Conservation (phyloP, 2,797 vertebrate genomes). For the Hylomyscus alleni region DNA sequence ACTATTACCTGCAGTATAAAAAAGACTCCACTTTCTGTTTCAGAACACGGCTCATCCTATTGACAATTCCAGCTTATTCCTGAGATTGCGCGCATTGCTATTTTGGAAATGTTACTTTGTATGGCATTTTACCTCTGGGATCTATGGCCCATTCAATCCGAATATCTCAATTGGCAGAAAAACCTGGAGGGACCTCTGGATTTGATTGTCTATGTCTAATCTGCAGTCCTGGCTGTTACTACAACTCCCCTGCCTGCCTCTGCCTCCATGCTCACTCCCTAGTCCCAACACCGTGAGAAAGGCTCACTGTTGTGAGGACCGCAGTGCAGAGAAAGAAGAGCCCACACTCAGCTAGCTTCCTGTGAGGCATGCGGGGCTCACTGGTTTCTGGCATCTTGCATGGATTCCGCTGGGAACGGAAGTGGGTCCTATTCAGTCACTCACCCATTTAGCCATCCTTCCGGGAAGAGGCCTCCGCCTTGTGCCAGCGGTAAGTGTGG, state of each 20-base stretch:
- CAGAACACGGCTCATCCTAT: slow-evolving; percentile 80
- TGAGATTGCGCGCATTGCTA: slow-evolving; percentile 83
- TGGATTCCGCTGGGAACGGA: background rate
- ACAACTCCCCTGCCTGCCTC: background rate
- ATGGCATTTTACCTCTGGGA: slow-evolving; percentile 68
- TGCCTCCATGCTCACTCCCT: background rate
- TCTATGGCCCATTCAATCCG: slow-evolving; percentile 68
- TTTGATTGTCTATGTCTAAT: slow-evolving; percentile 44
- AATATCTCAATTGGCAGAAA: slow-evolving; percentile 85
- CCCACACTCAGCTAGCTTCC: background rate
- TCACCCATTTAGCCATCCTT: background rate
- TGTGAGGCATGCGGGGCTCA: background rate
- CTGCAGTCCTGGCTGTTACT: slow-evolving; percentile 27
- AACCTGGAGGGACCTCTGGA: slow-evolving; percentile 66
- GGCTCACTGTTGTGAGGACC: background rate
- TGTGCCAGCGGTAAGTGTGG: background rate
- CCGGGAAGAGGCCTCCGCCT: background rate
- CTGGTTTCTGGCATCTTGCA: background rate
- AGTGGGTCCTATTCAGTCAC: background rate
- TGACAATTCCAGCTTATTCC: slow-evolving; percentile 82
- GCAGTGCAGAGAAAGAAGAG: background rate
- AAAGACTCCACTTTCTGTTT: slow-evolving; percentile 53
- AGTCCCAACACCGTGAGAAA: background rate
- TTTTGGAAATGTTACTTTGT: slow-evolving; percentile 85
- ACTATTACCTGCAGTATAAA: slow-evolving; percentile 26